phyloP scores from a whole-genome alignment of 2,797 vertebrate species.

The Botia almorhae region DNA sequence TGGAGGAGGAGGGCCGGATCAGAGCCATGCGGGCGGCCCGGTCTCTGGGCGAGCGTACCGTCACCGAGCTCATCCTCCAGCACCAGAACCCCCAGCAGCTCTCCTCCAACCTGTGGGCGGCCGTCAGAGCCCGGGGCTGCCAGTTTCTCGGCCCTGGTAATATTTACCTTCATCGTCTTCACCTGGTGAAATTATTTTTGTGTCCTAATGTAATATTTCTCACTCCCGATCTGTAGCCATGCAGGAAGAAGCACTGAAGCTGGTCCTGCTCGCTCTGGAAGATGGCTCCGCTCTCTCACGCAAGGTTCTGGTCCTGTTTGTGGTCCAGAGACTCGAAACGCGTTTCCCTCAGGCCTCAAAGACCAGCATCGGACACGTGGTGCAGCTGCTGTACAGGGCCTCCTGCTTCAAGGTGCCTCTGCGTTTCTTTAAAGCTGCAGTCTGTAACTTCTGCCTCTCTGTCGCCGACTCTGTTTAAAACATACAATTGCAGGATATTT shows the following conservation, averaged over 20 bases:
- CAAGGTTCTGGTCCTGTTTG: constrained; percentile 98
- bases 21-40: constrained; percentile 97
- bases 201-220: background rate
- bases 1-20: constrained; percentile 96
- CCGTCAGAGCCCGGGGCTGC: constrained; percentile 95
- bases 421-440: background rate
- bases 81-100: constrained; percentile 99
- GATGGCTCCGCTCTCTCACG: constrained; percentile 96
- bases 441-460: too few relatives aligned
- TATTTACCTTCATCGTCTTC: background rate
- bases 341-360: constrained; percentile 99
- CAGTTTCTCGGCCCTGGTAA: constrained; percentile 98
- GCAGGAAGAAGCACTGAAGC: constrained; percentile 98
- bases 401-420: constrained; percentile 96
- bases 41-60: constrained; percentile 94
- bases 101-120: constrained; percentile 99
- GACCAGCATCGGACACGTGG: constrained; percentile 98
- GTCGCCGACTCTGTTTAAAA: too few relatives aligned
- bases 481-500: too few relatives aligned
- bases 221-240: constrained; percentile 80
- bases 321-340: constrained; percentile 96
- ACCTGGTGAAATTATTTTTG: background rate
- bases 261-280: constrained; percentile 95
- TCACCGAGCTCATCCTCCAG: constrained; percentile 98
- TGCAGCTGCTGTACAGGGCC: constrained; percentile 97